Evolutionary conservation across 2,113 vertebrate genomes (phyloP).

Genomic region (Trogon melanurus): DNA sequence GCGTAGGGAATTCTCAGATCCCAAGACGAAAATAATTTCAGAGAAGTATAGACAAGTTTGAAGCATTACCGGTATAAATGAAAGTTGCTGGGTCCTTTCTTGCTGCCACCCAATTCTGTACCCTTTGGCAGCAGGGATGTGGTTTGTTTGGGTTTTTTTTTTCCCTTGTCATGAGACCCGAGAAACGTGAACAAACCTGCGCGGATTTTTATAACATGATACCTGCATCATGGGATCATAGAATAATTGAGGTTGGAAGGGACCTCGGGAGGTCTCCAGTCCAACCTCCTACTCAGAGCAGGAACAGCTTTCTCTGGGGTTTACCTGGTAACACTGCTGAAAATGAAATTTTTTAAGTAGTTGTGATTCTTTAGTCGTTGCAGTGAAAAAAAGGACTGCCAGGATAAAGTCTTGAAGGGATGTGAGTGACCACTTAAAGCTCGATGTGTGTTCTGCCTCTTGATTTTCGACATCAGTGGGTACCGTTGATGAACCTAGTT

Average conservation of each 20-base stretch:
- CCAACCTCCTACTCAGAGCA: background rate
- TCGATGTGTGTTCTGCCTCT: background rate
- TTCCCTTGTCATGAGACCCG: background rate
- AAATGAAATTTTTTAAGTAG: background rate
- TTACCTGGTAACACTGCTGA: background rate
- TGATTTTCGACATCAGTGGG: background rate
- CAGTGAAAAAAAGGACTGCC: background rate
- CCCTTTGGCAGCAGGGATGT: background rate
- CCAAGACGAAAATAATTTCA: slow-evolving; percentile 16
- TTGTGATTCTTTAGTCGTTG: background rate
- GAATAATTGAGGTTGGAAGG: background rate
- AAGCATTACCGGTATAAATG: background rate
- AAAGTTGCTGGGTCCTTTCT: background rate
- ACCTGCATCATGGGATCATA: background rate
- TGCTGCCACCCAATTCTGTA: background rate
- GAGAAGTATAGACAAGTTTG: slow-evolving; percentile 52
- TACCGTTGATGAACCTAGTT: background rate
- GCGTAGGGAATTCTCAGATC: background rate
- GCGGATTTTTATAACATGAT: slow-evolving; percentile 22
- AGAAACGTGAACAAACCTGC: slow-evolving; percentile 42
- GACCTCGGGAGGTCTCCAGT: background rate
- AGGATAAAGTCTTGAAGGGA: background rate
- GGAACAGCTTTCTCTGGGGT: background rate
- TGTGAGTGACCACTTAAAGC: background rate
- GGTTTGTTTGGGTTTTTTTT: background rate